Conservation (phyloP, 1,140 invertebrate species). For the Psilanteris sp. region DNA sequence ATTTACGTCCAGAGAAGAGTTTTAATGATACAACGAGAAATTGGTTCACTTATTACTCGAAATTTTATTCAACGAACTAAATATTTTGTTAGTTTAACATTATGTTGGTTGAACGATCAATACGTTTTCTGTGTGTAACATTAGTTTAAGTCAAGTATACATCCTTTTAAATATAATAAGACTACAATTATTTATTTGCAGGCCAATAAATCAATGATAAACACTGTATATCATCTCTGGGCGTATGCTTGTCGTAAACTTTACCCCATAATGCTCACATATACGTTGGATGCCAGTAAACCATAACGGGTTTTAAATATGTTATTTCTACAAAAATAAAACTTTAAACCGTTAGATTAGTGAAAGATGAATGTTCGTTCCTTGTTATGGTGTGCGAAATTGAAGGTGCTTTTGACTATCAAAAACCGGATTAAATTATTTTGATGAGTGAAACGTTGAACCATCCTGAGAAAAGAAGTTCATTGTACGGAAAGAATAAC, state of each 20-base stretch:
- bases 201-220: slow-evolving; percentile 39
- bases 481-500: slow-evolving; percentile 18
- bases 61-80: too few relatives aligned
- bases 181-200: slow-evolving; percentile 28
- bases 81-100: too few relatives aligned
- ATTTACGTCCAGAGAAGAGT: too few relatives aligned
- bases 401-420: slow-evolving; percentile 38
- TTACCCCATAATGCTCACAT: slow-evolving; percentile 52
- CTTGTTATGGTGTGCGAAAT: slow-evolving; percentile 47
- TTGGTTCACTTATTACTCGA: too few relatives aligned
- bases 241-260: slow-evolving; percentile 43
- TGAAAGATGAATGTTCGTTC: slow-evolving; percentile 40
- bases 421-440: slow-evolving; percentile 58
- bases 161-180: slow-evolving; percentile 20
- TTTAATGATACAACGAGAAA: too few relatives aligned
- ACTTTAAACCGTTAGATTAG: slow-evolving; percentile 72
- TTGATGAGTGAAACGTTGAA: slow-evolving; percentile 12
- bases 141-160: slow-evolving; percentile 13
- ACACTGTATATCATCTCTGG: slow-evolving; percentile 20
- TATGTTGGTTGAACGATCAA: too few relatives aligned
- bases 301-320: slow-evolving; percentile 71
- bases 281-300: slow-evolving; percentile 66
- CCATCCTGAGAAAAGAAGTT: slow-evolving; percentile 31
- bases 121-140: background rate
- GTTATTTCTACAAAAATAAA: slow-evolving; percentile 73